Evolutionary conservation across 1,140 invertebrate species (phyloP).

Genomic region (Oreohelix idahoensis): DNA sequence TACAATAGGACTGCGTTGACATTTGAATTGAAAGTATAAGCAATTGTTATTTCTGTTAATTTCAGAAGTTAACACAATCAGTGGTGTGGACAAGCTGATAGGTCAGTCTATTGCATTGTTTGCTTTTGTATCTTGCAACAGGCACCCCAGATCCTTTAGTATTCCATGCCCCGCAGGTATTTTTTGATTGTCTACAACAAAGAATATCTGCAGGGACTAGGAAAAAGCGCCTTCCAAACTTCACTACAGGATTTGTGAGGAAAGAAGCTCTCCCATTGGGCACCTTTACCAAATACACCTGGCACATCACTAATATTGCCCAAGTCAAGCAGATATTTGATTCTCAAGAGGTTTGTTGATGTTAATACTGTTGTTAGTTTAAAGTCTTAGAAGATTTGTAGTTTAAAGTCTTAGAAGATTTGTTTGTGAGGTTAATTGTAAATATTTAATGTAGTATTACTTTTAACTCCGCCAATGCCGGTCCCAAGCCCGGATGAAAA

Average conservation of each 20-base stretch:
- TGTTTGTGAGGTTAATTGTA: too few species aligned
- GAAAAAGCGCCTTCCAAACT: constrained; percentile 82
- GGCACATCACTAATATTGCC: constrained; percentile 83
- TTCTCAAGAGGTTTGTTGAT: constrained; percentile 77
- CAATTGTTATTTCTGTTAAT: too few species aligned
- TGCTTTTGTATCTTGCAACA: constrained; percentile 45
- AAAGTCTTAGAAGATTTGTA: too few species aligned
- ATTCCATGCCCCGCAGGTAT: constrained; percentile 81
- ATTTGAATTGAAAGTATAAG: too few species aligned
- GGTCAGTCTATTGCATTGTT: neutral
- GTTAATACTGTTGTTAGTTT: too few species aligned
- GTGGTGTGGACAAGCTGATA: too few species aligned
- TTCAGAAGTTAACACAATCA: too few species aligned
- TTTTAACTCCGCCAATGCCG: too few species aligned
- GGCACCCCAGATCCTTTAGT: constrained; percentile 79
- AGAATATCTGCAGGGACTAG: constrained; percentile 79
- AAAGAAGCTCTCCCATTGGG: constrained; percentile 80
- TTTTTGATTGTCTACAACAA: constrained; percentile 83
- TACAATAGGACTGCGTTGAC: too few species aligned
- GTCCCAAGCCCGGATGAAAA: too few species aligned
- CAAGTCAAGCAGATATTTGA: constrained; percentile 86
- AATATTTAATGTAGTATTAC: too few species aligned
- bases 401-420: too few species aligned
- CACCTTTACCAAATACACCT: constrained; percentile 83
- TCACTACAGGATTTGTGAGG: constrained; percentile 75